phyloP scores from a whole-genome alignment of 2,888 invertebrate species.

The Merodon equestris region DNA sequence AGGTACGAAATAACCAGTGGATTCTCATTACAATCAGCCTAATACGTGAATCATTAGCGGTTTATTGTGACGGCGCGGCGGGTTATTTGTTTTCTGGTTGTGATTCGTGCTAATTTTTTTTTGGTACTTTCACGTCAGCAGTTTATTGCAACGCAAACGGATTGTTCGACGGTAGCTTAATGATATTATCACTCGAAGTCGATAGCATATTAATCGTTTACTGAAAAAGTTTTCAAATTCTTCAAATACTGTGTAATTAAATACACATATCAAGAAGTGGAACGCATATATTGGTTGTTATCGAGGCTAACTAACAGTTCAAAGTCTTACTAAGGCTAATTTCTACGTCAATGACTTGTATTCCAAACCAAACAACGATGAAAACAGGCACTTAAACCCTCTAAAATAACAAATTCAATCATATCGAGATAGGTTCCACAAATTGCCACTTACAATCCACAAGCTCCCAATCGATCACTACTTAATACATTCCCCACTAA shows the following conservation, averaged over 20 bases:
- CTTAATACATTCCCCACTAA: too few species aligned
- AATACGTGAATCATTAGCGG: conserved; percentile 14
- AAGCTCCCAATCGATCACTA: not conserved
- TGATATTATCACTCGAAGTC: too few species aligned
- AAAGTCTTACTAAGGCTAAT: too few species aligned
- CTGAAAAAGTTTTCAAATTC: too few species aligned
- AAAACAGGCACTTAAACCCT: not conserved
- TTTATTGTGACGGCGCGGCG: not conserved
- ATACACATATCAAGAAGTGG: too few species aligned
- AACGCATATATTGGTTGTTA: too few species aligned
- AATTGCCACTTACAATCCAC: not conserved
- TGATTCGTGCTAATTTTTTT: not conserved
- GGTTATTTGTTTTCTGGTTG: not conserved
- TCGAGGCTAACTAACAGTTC: too few species aligned
- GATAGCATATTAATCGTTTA: too few species aligned
- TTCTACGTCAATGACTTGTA: too few species aligned
- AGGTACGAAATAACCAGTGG: conserved; percentile 6
- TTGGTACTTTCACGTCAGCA: conserved; percentile 41
- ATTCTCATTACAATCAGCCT: conserved; percentile 29
- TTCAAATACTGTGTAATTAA: too few species aligned
- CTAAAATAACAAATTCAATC: not conserved
- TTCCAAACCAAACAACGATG: too few species aligned
- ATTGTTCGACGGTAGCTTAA: conserved; percentile 8
- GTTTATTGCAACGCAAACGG: conserved; percentile 7
- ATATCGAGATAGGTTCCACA: not conserved